A percentile compares a stretch with the other conserved stretches of the same genome.
Evolutionary conservation across 1,140 invertebrate genomes (phyloP).

Genomic region (Drosophila athabasca): DNA sequence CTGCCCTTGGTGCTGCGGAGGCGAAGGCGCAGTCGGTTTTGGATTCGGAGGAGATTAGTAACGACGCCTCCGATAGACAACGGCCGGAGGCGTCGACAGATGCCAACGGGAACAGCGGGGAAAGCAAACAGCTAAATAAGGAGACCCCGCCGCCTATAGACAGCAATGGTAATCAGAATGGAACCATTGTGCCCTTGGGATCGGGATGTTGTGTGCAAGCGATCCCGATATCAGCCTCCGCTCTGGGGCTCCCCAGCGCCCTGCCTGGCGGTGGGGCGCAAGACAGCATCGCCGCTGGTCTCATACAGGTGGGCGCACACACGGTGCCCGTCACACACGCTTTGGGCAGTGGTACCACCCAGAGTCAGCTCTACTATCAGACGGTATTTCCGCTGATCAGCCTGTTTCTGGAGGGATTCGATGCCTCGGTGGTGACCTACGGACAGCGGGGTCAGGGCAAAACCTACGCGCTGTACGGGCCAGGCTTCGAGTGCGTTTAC

Average conservation of each 20-base stretch:
- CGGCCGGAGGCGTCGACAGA: slow-evolving; percentile 28
- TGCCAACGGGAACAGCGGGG: slow-evolving; percentile 42
- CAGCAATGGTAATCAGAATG: slow-evolving; percentile 47
- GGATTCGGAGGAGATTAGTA: slow-evolving; percentile 16
- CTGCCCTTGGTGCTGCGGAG: not conserved
- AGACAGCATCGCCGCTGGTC: slow-evolving; percentile 71
- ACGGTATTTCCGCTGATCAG: slow-evolving; percentile 85
- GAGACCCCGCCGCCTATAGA: not conserved
- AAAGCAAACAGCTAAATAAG: too few relatives aligned
- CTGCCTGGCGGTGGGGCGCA: slow-evolving; percentile 60
- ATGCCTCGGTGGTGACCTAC: slow-evolving; percentile 90
- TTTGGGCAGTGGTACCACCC: slow-evolving; percentile 82
- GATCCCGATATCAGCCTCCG: slow-evolving; percentile 85
- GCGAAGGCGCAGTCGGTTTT: not conserved
- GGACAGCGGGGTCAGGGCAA: slow-evolving; percentile 91
- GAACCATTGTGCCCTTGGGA: slow-evolving; percentile 54
- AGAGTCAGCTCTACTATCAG: slow-evolving; percentile 84
- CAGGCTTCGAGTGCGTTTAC: slow-evolving; percentile 87
- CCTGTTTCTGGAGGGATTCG: slow-evolving; percentile 88
- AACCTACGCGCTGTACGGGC: slow-evolving; percentile 91
- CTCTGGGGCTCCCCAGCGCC: slow-evolving; percentile 80
- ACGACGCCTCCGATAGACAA: slow-evolving; percentile 4
- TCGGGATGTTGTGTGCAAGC: slow-evolving; percentile 87
- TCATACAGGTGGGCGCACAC: slow-evolving; percentile 77
- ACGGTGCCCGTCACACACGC: slow-evolving; percentile 83